Evolutionary conservation across 2,888 invertebrate species (phyloP), one percentile per base, ranked within the genome.

Genomic region (Actias luna): DNA sequence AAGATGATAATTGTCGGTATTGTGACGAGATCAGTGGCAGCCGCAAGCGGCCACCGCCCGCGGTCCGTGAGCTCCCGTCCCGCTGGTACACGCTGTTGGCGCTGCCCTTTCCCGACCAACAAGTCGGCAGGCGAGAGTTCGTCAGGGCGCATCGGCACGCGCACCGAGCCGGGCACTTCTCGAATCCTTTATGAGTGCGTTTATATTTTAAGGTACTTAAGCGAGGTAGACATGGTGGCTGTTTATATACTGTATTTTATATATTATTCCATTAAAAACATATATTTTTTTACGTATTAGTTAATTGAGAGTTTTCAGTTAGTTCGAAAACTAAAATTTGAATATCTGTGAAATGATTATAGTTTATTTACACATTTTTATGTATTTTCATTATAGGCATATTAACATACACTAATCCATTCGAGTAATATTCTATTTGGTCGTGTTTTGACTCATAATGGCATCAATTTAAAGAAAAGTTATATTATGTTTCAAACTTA

Each of bases 41-140:
- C 58, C 77, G 76, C 69, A 85, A 85, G 81, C 80, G 79, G 57
- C 77, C 83, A 35, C 85, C 89, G 73, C 88, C 90, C 68, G 86
- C 91, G 67, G 88, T 86, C 63, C 81, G 84, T 63, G 94, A 95
- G 82, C 94, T 96, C 93, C 96, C 96, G 64, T 95, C 97, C 72
- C 94, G 97, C 77, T 97, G 97, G 96, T 97, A 97, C 94, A 97
- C 97, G 69, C 95, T 98, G 79, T 95, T 98, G 88, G 98, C 98
- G 74, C 94, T 98, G 82, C 98, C 98, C 74, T 98, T 98, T 93
- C 97, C 97, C 80, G 98, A 98, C 93, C 97, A 98, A 93, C 97
- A 97, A 88, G 95, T 98, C 80, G 98, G 97, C 76, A 93, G 97
- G 81, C 94, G 98, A 69, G 97, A 98, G 92, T 95, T 96, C 79